Evolutionary conservation across 1,140 invertebrate genomes (phyloP), one percentile per base, ranked within the genome.

Genomic region (Amyelois transitella): DNA sequence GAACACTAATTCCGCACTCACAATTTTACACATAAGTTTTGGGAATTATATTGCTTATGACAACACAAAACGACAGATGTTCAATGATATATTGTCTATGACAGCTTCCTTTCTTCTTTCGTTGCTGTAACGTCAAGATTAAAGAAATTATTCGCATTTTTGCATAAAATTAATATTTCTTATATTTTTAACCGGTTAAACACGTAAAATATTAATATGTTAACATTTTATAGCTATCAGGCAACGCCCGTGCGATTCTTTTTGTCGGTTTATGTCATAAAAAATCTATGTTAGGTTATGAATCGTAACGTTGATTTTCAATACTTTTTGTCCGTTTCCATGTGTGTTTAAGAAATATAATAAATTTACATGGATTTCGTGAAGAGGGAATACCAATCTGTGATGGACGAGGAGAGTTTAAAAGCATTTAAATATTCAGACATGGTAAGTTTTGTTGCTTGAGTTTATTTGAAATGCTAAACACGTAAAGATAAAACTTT

Each of bases 91-190:
- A 67, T 74, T 73, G 72, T 78, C 70, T 77, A 77, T 86, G 71
- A 63, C 49, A 61, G 76, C 74, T 83, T 86, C 77, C 77, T 79
- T 82, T 82, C 74, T 75, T 82, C 74, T 75, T 82, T 79, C 58
- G 52, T 55, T 72, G 57, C 58, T 51, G 67, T 75, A 67, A 75
- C 70, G 75, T 77, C 72, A 81, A 65, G 80, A 66, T 64, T 64
- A 56, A 66, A 62, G 57, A 77, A 72, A 74, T 69, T 69, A 64
- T 58, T 70, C 62, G 78, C 48, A 32, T 48, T 69, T 73, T 70
- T 66, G 56, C 69, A 75, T 70, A 66, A 62, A 57, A 63, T 64
- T 74, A 69, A 62, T 55, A 62, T 59, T 67, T 73, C 70, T 70
- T 63, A 68, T 72, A 64, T 69, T 60, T 66, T 58, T 68, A 68